Evolutionary conservation across 2,797 vertebrate species (phyloP).

Genomic region (Perodicticus potto): DNA sequence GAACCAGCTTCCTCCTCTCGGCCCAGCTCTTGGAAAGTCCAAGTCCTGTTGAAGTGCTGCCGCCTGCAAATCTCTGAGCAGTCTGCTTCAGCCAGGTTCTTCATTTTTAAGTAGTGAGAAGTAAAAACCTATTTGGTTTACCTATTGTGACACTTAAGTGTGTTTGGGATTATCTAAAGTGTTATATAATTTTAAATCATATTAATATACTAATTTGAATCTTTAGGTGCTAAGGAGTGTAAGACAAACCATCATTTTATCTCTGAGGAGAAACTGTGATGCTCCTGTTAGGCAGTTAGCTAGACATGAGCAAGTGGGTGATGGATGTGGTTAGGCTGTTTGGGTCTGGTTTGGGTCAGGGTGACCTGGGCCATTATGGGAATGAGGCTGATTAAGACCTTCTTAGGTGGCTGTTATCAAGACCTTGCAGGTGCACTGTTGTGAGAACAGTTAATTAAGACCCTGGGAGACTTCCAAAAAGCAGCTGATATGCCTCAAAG

Average conservation of each 20-base stretch:
- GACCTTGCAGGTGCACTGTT: no score
- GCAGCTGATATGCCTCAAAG: no score
- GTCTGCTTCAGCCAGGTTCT: not conserved
- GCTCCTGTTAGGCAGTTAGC: not conserved
- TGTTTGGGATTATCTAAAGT: not conserved
- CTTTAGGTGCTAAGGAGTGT: not conserved
- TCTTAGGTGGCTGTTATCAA: no score
- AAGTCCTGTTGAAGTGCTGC: not conserved
- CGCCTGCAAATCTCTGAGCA: not conserved
- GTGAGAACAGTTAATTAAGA: no score
- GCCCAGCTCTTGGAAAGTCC: not conserved
- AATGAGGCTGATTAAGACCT: no score
- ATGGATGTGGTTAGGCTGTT: no score
- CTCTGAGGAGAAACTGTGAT: not conserved
- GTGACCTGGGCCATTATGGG: no score
- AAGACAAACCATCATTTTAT: not conserved
- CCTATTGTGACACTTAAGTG: not conserved
- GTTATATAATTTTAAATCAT: not conserved
- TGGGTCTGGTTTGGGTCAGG: no score
- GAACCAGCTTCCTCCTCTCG: not conserved
- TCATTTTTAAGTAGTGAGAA: not conserved
- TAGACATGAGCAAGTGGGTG: no score
- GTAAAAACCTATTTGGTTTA: not conserved
- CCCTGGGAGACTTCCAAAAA: no score
- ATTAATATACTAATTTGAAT: not conserved